phyloP scores from a whole-genome alignment of 2,888 invertebrate genomes.

The Tridacna gigas region DNA sequence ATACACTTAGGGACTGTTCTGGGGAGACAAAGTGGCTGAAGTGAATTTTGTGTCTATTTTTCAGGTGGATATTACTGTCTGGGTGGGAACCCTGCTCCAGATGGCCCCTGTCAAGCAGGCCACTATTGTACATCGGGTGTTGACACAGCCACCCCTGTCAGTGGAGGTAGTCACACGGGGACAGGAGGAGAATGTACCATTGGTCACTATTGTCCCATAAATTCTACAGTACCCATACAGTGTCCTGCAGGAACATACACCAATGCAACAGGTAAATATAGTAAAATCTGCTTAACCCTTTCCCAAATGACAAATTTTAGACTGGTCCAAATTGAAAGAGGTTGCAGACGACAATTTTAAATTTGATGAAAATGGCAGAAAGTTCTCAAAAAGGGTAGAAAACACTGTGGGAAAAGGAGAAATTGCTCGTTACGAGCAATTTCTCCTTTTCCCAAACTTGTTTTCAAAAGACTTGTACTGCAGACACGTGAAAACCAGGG shows the following conservation, averaged over 20 bases:
- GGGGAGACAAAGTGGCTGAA: not conserved
- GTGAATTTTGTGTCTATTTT: not conserved
- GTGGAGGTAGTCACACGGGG: slow-evolving; percentile 73
- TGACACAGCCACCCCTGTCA: slow-evolving; percentile 75
- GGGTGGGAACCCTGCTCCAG: slow-evolving; percentile 74
- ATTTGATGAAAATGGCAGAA: no score
- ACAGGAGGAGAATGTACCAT: slow-evolving; percentile 75
- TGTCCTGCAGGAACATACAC: slow-evolving; percentile 81
- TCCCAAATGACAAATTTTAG: no score
- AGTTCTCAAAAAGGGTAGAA: no score
- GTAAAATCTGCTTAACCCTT: slow-evolving; percentile 28
- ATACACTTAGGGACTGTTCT: not conserved
- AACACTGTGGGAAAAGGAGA: no score
- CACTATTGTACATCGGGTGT: slow-evolving; percentile 79
- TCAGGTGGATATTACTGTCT: slow-evolving; percentile 81
- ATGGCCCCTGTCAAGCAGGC: slow-evolving; percentile 76
- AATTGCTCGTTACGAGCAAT: not conserved
- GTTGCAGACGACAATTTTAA: no score
- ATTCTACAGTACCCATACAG: slow-evolving; percentile 69
- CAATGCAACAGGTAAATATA: slow-evolving; percentile 67
- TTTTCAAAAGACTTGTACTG: not conserved
- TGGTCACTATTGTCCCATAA: slow-evolving; percentile 81
- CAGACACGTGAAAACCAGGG: no score
- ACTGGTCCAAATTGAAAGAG: no score
- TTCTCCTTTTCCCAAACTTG: not conserved